Base-by-base conservation (phyloP, 2,888 invertebrate species). In the Erebia epiphron region DNA sequence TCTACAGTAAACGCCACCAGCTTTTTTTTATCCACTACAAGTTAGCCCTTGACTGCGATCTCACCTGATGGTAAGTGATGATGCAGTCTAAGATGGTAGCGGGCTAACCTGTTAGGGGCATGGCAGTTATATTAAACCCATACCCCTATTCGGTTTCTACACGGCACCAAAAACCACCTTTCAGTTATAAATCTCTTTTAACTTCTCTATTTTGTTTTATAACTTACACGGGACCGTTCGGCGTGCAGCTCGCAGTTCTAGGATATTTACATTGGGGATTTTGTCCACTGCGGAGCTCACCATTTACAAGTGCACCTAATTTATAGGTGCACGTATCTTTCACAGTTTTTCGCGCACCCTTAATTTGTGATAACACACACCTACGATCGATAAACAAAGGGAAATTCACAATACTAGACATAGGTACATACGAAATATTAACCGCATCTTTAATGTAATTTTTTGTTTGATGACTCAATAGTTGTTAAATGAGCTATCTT, bases 231-330 rank as follows among this genome's bases (percentile, higher is more conserved):
- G 63, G 65, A 67, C 67, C 57, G 63, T 67, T 64, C 67, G 68
- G 18, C 60, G 67, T 70, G 72, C 65, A 63, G 57, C 71, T 74
- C 65, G 72, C 65, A 72, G 69, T 73, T 69, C 65, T 62, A 67
- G 69, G 67, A 67, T 65, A 72, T 74, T 74, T 74, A 74, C 72
- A 69, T 74, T 67, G 57, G 67, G 69, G 72, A 74, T 74, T 71
- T 73, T 61, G 60, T 63, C 43, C 68, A 69, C 68, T 46, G 68
- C 57, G 46, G 58, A 71, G 69, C 69, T 67, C 43, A 64, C 69
- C 68, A 68, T 74, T 74, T 72, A 74, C 69, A 71, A 73, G 66
- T 58, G 71, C 62, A 54, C 54, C 61, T 65, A 57, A 54, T 69
- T 65, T 70, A 74, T 68, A 65, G 46, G 21, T 67, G 46, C 46